Evolutionary conservation across 1,140 invertebrate genomes (phyloP), one percentile per base, ranked within the genome.

Genomic region (Philotrypesis tridentata): DNA sequence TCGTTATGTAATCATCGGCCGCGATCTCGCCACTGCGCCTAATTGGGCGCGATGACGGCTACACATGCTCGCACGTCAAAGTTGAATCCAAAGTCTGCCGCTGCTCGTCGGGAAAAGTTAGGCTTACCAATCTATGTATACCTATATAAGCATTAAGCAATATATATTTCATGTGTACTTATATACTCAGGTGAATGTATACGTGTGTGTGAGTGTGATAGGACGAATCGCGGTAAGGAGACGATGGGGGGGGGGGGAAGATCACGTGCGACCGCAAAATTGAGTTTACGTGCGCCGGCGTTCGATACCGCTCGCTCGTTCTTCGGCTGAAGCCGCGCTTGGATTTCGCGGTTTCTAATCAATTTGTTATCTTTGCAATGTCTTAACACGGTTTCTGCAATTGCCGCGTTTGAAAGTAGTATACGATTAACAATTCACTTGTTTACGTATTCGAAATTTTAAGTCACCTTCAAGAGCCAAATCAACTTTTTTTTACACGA

Each of bases 201-300:
- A 17, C 21, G 21, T 55, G 48, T n/a, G 14, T 48, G 43, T 17
- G 17, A 2, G 43, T 17, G 43, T 17, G 43, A 17, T 55, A 55
- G 48, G 48, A 29, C 61, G 61, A 65, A 65, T 65, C 25, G 23
- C 14, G 25, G 9, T 25, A 14, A 65, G 23, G 61, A 25, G 27
- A 29, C 61, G 61, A 23, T 25, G 8, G 25, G 9, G 72, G 17
- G 72, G 27, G 5, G 43, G 3, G 37, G 37, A 37, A 60, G 71
- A 73, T n/a, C 29, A 71, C 68, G 68, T 71, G 68, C 31, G 23
- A 60, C 72, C 72, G 55, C 72, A n/a, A 61, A 75, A 75, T 75
- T 55, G 72, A 75, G 55, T 75, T 75, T 75, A 61, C 48, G 72
- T 61, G 48, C n/a, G n/a, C 27, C 72, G 21, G 27, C 23, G 17